These are phyloP conservation scores for Amblyteles armatorius DNA, from an alignment of 2,888 invertebrate genomes.

Conservation along the genomic window DNA sequence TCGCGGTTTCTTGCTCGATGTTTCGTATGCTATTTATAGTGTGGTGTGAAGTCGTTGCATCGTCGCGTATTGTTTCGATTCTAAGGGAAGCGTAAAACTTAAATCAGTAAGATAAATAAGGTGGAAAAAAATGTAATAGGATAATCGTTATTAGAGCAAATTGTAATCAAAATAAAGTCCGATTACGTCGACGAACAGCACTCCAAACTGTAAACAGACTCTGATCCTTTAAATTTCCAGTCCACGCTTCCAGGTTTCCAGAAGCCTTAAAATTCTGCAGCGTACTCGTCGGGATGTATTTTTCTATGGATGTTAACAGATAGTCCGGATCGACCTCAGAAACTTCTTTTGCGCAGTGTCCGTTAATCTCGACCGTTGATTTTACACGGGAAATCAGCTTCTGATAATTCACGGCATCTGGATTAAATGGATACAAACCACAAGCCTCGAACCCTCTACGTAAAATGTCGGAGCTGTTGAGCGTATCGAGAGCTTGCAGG, in stretches of 20 bases:
- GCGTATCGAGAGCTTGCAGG: constrained; percentile 15
- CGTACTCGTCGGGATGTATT: constrained; percentile 9
- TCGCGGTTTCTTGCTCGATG: neutral
- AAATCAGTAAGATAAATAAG: too few relatives aligned
- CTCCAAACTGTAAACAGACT: constrained; percentile 20
- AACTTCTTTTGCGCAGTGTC: neutral
- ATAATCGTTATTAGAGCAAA: too few relatives aligned
- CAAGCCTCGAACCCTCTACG: constrained; percentile 36
- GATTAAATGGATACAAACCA: constrained; percentile 31
- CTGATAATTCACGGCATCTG: constrained; percentile 31
- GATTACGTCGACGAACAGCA: constrained; percentile 15
- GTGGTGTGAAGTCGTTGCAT: neutral
- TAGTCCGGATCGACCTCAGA: neutral
- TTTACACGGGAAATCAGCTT: constrained; percentile 12
- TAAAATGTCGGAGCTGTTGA: constrained; percentile 20
- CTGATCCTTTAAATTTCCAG: neutral
- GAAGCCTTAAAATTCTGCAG: constrained; percentile 2
- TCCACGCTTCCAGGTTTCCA: constrained; percentile 12
- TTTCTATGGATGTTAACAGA: neutral
- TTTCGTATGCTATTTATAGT: neutral
- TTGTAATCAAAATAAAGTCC: neutral
- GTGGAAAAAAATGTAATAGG: too few relatives aligned
- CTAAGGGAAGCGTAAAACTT: too few relatives aligned
- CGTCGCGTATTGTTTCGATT: too few relatives aligned
- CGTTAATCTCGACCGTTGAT: neutral